Percentiles rank a stretch among this genome's conserved stretches.
phyloP scores from a whole-genome alignment of 2,113 vertebrate species.

The Sapajus apella region DNA sequence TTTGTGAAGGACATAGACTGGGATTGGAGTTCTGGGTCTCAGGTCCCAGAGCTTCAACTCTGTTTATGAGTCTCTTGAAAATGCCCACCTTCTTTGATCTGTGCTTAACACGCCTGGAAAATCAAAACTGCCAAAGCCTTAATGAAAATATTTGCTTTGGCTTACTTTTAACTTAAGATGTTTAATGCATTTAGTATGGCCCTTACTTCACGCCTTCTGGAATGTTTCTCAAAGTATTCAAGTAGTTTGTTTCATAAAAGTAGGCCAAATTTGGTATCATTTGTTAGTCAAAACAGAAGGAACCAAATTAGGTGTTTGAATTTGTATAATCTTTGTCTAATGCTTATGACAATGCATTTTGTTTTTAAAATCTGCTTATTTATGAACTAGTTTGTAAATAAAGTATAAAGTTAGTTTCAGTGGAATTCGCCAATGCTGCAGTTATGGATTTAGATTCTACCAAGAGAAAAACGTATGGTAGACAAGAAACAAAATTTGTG shows the following conservation, averaged over 20 bases:
- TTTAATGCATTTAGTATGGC: slow-evolving; percentile 30
- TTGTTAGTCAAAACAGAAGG: slow-evolving; percentile 49
- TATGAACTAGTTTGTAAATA: slow-evolving; percentile 48
- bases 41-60: background rate
- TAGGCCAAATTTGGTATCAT: slow-evolving; percentile 45
- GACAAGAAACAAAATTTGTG: slow-evolving; percentile 32
- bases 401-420: slow-evolving; percentile 27
- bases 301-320: background rate
- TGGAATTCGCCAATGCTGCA: slow-evolving; percentile 2
- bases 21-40: background rate
- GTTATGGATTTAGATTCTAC: slow-evolving; percentile 29
- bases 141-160: slow-evolving; percentile 72
- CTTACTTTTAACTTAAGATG: slow-evolving; percentile 61
- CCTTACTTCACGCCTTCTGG: slow-evolving; percentile 40
- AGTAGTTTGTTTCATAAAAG: slow-evolving; percentile 60
- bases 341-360: background rate
- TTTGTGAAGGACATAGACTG: background rate
- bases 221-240: slow-evolving; percentile 62
- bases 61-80: slow-evolving; percentile 44
- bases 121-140: slow-evolving; percentile 47
- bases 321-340: slow-evolving; percentile 10
- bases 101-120: slow-evolving; percentile 52
- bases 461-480: background rate
- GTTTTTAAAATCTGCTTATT: slow-evolving; percentile 48
- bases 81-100: slow-evolving; percentile 55